Percentiles rank a stretch among this genome's conserved stretches.
Conservation (phyloP, 2,113 vertebrate species). For the Hippoglossus stenolepis region DNA sequence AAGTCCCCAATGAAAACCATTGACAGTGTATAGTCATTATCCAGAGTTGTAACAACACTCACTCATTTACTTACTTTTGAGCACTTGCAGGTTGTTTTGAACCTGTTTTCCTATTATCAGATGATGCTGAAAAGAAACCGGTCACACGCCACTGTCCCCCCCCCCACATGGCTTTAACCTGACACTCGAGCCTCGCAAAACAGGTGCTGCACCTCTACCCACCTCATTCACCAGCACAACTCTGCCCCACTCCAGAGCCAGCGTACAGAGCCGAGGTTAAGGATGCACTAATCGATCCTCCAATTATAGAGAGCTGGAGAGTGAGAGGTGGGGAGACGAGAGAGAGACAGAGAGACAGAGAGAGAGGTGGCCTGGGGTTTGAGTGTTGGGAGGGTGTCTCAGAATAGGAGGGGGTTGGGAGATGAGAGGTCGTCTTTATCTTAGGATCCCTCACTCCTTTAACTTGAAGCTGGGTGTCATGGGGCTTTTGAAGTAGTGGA, state of each 20-base stretch:
- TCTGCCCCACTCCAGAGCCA: slow-evolving; percentile 49
- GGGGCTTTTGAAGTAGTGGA: slow-evolving; percentile 83
- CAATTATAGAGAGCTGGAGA: slow-evolving; percentile 72
- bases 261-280: slow-evolving; percentile 65
- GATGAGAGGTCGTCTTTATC: slow-evolving; percentile 72
- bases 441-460: slow-evolving; percentile 76
- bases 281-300: slow-evolving; percentile 79
- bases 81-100: too few relatives aligned
- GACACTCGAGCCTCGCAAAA: slow-evolving; percentile 47
- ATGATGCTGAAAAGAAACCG: neutral
- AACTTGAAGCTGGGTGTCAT: slow-evolving; percentile 79
- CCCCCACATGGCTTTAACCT: slow-evolving; percentile 10
- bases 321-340: slow-evolving; percentile 45
- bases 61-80: too few relatives aligned
- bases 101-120: neutral
- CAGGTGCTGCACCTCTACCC: slow-evolving; percentile 44
- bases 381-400: slow-evolving; percentile 56
- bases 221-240: slow-evolving; percentile 24
- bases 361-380: slow-evolving; percentile 62
- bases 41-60: too few relatives aligned
- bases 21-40: too few relatives aligned
- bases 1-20: too few relatives aligned
- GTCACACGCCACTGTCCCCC: neutral
- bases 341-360: neutral
- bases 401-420: slow-evolving; percentile 47